Conservation (phyloP, 2,113 vertebrate species). For the Pitta sordida region DNA sequence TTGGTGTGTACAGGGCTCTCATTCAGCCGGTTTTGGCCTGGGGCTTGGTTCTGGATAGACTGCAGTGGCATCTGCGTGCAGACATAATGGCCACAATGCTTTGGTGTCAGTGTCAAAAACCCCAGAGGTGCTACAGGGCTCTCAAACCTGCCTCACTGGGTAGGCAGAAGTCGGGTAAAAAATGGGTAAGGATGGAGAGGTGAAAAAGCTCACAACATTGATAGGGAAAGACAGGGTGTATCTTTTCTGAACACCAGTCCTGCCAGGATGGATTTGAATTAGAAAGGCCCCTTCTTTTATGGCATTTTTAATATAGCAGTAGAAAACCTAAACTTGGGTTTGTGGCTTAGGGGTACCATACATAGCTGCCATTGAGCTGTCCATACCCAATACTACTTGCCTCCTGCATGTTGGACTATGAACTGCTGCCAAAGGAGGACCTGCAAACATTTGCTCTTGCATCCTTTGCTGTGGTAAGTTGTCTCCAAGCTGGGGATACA, state of each 20-base stretch:
- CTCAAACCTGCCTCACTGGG: background rate
- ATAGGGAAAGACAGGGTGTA: background rate
- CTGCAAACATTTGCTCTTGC: background rate
- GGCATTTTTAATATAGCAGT: background rate
- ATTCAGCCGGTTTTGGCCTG: background rate
- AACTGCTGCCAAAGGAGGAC: background rate
- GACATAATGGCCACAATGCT: background rate
- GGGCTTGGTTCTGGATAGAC: background rate
- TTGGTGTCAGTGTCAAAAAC: background rate
- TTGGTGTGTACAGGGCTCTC: background rate
- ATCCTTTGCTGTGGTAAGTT: background rate
- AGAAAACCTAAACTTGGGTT: background rate
- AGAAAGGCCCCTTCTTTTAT: background rate
- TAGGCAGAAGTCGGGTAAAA: background rate
- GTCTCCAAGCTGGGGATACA: background rate
- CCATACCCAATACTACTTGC: accelerated
- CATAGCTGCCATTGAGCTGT: background rate
- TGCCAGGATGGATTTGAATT: background rate
- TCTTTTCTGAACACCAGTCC: background rate
- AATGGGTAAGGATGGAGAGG: background rate
- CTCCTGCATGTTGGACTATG: background rate
- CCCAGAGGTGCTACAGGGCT: background rate
- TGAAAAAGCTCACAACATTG: background rate
- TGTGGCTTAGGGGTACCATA: background rate
- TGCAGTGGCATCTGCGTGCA: background rate